phyloP scores from a whole-genome alignment of 2,113 vertebrate species.

The Struthidea cinerea region DNA sequence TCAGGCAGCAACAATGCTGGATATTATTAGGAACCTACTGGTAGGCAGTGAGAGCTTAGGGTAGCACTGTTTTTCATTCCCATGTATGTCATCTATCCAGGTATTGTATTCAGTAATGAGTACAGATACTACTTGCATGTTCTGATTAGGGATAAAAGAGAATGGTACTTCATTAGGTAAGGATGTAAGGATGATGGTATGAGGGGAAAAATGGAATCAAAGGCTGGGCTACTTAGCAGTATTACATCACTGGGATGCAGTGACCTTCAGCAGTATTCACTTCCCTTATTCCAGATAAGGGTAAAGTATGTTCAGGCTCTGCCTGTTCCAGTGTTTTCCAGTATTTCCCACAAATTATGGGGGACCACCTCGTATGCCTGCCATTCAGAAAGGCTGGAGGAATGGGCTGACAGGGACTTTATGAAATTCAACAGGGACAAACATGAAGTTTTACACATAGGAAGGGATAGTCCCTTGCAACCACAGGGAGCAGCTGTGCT shows the following conservation, averaged over 20 bases:
- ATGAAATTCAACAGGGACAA: background rate
- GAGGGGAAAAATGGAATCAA: background rate
- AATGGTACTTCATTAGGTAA: background rate
- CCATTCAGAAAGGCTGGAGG: background rate
- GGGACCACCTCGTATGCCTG: background rate
- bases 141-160: background rate
- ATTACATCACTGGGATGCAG: background rate
- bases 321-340: background rate
- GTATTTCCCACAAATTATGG: background rate
- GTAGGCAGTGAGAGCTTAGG: background rate
- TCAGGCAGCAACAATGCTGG: background rate
- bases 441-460: accelerated
- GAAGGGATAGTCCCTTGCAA: background rate
- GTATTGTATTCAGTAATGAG: background rate
- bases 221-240: background rate
- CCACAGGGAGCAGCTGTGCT: background rate
- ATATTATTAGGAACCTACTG: background rate
- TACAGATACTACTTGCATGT: background rate
- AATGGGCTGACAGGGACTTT: background rate
- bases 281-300: background rate
- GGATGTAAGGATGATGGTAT: background rate
- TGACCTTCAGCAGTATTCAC: background rate
- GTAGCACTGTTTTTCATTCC: background rate
- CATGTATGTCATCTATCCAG: background rate
- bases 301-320: background rate